These are phyloP conservation scores for Ooceraea biroi DNA, from an alignment of 1,140 invertebrate genomes.

Conservation along the genomic window DNA sequence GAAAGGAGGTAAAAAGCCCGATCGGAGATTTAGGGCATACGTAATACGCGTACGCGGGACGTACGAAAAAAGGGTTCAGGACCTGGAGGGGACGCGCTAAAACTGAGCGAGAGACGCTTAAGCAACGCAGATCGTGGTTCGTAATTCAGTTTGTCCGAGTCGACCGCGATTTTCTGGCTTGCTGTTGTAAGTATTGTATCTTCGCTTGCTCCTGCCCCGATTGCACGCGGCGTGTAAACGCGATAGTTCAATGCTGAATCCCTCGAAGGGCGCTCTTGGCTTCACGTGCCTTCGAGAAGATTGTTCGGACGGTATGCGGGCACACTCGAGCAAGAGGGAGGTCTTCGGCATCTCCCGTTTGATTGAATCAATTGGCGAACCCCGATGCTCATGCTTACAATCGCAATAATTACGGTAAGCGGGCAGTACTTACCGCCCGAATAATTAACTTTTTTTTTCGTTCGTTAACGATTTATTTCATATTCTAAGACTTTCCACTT, in stretches of 20 bases:
- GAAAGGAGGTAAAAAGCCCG: slow-evolving; percentile 31
- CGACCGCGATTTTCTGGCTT: too few relatives aligned
- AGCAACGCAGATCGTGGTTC: too few relatives aligned
- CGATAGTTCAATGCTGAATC: too few relatives aligned
- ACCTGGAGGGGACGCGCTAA: background rate
- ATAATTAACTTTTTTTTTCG: background rate
- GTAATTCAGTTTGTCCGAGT: too few relatives aligned
- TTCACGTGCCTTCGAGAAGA: background rate
- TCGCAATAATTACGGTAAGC: background rate
- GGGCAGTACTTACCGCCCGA: background rate
- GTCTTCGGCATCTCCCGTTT: background rate
- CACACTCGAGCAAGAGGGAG: background rate
- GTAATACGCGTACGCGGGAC: background rate
- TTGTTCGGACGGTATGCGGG: slow-evolving; percentile 13
- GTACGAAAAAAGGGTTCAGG: too few relatives aligned
- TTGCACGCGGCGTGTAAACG: too few relatives aligned
- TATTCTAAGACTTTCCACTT: background rate
- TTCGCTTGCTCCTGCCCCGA: too few relatives aligned
- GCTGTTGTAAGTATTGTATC: too few relatives aligned
- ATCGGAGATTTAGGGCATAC: background rate
- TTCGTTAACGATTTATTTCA: background rate
- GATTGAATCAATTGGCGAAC: slow-evolving; percentile 41
- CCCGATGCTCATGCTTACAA: background rate
- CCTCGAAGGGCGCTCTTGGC: background rate
- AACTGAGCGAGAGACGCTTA: background rate